Base-by-base conservation (phyloP, 1,140 invertebrate genomes). In the Neotoxoptera formosana region DNA sequence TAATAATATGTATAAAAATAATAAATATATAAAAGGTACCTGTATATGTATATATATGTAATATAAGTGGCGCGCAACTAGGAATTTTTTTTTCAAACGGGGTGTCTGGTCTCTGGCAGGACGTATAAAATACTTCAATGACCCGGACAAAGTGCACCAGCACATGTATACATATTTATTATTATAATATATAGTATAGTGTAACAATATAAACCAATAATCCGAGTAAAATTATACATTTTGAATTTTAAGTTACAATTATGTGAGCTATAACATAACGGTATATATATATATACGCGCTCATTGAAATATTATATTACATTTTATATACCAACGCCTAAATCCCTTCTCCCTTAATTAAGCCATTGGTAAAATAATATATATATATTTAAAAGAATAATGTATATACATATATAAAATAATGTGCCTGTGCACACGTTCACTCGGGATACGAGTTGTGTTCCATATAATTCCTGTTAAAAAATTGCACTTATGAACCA, bases 141-240 rank as follows among this genome's bases (percentile, higher is more conserved):
- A 76, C 60, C 60, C 60, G 14, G n/a, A 67, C 60, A 67, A 67
- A 76, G 30, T 76, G 60, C 60, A 76, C 60, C 0, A 53, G 51
- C 51, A 53, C 48, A 51, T 17, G 20, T 48, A 48, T 48, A 14
- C 11, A 60, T 60, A 30, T 67, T n/a, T n/a, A n/a, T 17, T 76
- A n/a, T 76, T 11, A 76, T 76, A 67, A 30, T 67, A 67, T 60
- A 60, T 60, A 9, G 25, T 60, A 67, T n/a, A n/a, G n/a, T 34
- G 60, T 76, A 76, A 76, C 60, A 76, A 76, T 76, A 76, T 76
- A n/a, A 76, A 76, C 60, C 60, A 76, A 76, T 76, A 76, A 76
- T 1, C 60, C n/a, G 30, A n/a, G 14, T 76, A 76, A 76, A 76
- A 76, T 76, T 76, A 76, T 76, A 76, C 30, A n/a, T n/a, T 76